A percentile compares a stretch with the other conserved stretches of the same genome.
phyloP scores from a whole-genome alignment of 2,888 invertebrate species.

The Conchocele bisecta region DNA sequence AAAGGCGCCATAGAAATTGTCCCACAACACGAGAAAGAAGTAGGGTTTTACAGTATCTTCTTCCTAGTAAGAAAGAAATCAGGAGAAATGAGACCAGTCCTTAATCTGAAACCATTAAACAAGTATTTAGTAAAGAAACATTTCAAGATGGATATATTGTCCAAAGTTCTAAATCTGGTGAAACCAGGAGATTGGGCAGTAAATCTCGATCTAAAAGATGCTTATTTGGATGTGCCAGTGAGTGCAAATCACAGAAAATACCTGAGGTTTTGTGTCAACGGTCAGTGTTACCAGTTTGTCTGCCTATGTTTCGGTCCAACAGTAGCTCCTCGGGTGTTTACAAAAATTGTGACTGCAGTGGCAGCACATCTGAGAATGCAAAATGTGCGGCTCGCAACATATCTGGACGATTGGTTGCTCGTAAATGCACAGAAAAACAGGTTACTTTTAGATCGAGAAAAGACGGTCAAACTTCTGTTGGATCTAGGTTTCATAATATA shows the following conservation, averaged over 20 bases:
- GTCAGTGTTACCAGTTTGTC: conserved; percentile 26
- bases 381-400: conserved; percentile 32
- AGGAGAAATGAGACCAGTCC: conserved; percentile 31
- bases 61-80: conserved; percentile 47
- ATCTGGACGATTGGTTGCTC: conserved; percentile 44
- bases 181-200: conserved; percentile 43
- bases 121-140: conserved; percentile 31
- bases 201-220: conserved; percentile 36
- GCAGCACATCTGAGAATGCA: conserved; percentile 35
- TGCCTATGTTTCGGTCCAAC: conserved; percentile 45
- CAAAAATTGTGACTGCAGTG: conserved; percentile 41
- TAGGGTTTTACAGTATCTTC: no score
- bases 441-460: conserved; percentile 26
- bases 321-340: conserved; percentile 45
- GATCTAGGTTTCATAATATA: conserved; percentile 50
- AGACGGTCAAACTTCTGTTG: conserved; percentile 19
- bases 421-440: conserved; percentile 22
- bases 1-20: no score
- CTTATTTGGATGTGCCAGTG: conserved; percentile 32
- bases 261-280: conserved; percentile 38
- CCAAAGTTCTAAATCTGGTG: conserved; percentile 44
- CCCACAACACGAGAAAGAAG: no score
- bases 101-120: conserved; percentile 40
- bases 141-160: conserved; percentile 47
- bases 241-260: conserved; percentile 30